Conservation (phyloP, 1,140 invertebrate species). For the Hylyphantes graminicola region DNA sequence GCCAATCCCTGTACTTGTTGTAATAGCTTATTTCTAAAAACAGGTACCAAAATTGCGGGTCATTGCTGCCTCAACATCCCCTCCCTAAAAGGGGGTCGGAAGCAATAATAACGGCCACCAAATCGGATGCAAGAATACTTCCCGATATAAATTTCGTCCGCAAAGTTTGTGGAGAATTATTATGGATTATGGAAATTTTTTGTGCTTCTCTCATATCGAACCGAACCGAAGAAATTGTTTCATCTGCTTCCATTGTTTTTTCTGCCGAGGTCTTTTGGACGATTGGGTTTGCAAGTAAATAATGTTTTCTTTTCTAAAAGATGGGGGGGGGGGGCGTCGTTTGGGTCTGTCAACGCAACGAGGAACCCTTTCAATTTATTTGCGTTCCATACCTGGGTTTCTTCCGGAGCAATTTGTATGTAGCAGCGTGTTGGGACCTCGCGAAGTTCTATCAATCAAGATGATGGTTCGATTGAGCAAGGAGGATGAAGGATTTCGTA, state of each 20-base stretch:
- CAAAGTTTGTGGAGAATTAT: constrained; percentile 59
- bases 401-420: constrained; percentile 29
- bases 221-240: constrained; percentile 46
- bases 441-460: constrained; percentile 40
- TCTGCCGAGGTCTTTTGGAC: constrained; percentile 1
- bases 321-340: constrained; percentile 37
- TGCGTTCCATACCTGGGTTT: constrained; percentile 4
- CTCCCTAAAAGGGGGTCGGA: not conserved
- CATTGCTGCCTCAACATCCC: too few species aligned
- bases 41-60: too few species aligned
- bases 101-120: constrained; percentile 55
- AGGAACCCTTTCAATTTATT: constrained; percentile 56
- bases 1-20: too few species aligned
- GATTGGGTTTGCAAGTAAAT: too few species aligned
- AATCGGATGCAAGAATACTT: constrained; percentile 56
- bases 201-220: constrained; percentile 35
- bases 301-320: not conserved
- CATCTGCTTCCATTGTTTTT: constrained; percentile 52
- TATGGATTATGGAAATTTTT: constrained; percentile 61
- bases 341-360: not conserved
- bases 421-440: not conserved
- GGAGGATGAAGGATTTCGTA: constrained; percentile 38
- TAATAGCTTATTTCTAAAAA: too few species aligned
- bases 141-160: constrained; percentile 58
- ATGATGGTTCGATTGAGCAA: constrained; percentile 28